Conservation (phyloP, 2,113 vertebrate genomes). For the Toxostoma redivivum region DNA sequence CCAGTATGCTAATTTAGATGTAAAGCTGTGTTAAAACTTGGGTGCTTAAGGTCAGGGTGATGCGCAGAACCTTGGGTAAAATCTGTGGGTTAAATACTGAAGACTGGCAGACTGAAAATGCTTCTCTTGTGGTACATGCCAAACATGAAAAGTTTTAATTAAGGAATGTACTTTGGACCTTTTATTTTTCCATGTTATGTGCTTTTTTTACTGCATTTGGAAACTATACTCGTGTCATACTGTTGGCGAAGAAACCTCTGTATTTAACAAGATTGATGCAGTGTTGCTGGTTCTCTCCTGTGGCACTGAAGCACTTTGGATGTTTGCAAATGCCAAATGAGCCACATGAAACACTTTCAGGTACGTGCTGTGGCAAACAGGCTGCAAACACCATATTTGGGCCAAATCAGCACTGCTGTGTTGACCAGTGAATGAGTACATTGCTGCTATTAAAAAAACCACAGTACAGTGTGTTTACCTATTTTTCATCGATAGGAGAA, state of each 20-base stretch:
- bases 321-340: not conserved
- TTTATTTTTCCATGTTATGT: not conserved
- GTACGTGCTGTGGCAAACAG: not conserved
- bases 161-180: not conserved
- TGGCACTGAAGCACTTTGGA: not conserved
- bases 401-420: not conserved
- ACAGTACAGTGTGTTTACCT: not conserved
- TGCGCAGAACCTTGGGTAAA: not conserved
- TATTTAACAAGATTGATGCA: not conserved
- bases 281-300: not conserved
- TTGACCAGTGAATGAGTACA: not conserved
- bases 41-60: not conserved
- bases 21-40: not conserved
- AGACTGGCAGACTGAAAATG: not conserved
- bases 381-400: not conserved
- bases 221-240: not conserved
- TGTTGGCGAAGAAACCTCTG: not conserved
- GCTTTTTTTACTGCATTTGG: not conserved
- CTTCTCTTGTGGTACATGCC: not conserved
- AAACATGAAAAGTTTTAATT: not conserved
- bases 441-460: not conserved
- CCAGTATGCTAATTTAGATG: not conserved
- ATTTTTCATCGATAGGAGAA: not conserved
- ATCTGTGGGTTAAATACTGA: not conserved
- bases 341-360: not conserved